Percentiles rank a stretch among this genome's conserved stretches.
Conservation (phyloP, 2,113 vertebrate genomes). For the Peromyscus polionotus region DNA sequence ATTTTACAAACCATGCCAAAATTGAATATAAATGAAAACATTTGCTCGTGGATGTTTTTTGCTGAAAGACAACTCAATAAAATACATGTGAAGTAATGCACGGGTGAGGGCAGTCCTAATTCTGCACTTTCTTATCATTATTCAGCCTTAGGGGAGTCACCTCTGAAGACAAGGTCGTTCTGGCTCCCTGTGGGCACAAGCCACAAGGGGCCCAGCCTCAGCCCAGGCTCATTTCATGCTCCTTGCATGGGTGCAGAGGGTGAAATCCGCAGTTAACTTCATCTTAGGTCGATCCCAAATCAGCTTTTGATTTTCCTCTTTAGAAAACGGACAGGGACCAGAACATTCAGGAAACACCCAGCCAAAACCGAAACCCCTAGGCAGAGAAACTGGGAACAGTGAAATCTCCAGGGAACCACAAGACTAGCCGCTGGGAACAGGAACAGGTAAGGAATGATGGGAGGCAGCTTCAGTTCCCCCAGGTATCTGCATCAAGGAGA, state of each 20-base stretch:
- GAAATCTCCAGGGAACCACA: neutral
- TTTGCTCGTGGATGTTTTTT: neutral
- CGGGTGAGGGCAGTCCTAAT: neutral
- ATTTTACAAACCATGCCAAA: constrained; percentile 29
- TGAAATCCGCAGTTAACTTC: neutral
- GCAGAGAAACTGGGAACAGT: neutral
- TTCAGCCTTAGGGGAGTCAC: neutral
- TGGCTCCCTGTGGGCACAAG: neutral
- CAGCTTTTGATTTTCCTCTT: constrained; percentile 39
- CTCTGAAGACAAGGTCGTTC: neutral
- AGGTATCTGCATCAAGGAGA: neutral
- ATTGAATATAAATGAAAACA: neutral
- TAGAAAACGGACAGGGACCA: neutral
- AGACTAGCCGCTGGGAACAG: neutral
- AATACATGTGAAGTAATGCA: neutral
- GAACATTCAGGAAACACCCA: neutral
- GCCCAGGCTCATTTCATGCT: neutral
- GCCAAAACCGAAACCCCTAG: neutral
- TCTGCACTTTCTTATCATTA: neutral
- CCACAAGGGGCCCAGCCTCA: accelerated
- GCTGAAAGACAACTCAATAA: neutral
- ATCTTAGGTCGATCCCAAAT: neutral
- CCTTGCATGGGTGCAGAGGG: neutral
- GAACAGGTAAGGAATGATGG: neutral
- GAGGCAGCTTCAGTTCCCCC: neutral